Evolutionary conservation across 2,797 vertebrate genomes (phyloP).

Genomic region (Helostoma temminkii): DNA sequence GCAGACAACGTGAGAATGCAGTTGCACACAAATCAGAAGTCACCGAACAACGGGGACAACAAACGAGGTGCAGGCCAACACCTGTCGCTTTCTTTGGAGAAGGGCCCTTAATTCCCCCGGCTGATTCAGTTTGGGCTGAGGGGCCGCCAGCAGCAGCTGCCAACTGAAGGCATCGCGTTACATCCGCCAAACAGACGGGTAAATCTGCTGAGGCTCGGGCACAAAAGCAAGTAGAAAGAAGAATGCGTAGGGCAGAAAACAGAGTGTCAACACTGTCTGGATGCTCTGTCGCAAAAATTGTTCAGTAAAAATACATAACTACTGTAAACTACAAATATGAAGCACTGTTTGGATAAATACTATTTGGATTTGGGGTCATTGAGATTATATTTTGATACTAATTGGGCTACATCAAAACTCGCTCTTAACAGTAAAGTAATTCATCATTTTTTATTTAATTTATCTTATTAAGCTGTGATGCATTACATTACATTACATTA

Average conservation of each 20-base stretch:
- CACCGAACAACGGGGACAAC: slow-evolving; percentile 78
- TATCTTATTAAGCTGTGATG: no score
- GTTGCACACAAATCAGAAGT: slow-evolving; percentile 72
- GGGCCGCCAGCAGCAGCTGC: slow-evolving; percentile 87
- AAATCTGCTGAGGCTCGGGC: slow-evolving; percentile 66
- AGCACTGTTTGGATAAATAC: not conserved
- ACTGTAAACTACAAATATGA: not conserved
- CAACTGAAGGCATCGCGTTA: slow-evolving; percentile 90
- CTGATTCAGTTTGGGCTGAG: slow-evolving; percentile 82
- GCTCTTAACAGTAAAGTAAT: no score
- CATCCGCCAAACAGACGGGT: slow-evolving; percentile 81
- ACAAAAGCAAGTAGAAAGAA: slow-evolving; percentile 6
- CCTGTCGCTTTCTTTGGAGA: slow-evolving; percentile 91
- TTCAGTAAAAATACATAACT: not conserved
- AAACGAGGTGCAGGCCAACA: slow-evolving; percentile 88
- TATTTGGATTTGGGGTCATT: no score
- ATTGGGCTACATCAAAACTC: not conserved
- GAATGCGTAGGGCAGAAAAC: slow-evolving; percentile 45
- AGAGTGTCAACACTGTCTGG: not conserved
- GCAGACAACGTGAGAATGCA: slow-evolving; percentile 55
- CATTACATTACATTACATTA: no score
- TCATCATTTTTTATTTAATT: not conserved
- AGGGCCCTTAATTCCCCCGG: slow-evolving; percentile 85
- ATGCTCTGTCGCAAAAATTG: not conserved
- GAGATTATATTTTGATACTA: no score